Evolutionary conservation across 2,888 invertebrate genomes (phyloP).

Genomic region (Lumbricus terrestris): DNA sequence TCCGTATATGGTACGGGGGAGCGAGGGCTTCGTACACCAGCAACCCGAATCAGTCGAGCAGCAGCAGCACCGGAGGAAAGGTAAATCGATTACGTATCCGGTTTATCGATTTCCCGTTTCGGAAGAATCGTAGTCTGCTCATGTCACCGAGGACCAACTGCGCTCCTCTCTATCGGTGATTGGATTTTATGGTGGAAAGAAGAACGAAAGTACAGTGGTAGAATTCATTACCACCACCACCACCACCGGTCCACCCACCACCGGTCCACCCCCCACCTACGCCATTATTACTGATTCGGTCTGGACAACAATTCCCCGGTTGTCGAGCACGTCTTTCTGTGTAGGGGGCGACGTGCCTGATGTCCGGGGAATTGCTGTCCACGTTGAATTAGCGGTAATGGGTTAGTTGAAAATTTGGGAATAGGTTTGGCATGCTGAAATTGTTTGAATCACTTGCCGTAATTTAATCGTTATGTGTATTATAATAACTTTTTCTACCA

Average conservation of each 20-base stretch:
- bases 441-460: background rate
- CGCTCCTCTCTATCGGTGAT: background rate
- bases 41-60: constrained; percentile 46
- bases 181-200: background rate
- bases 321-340: too few relatives aligned
- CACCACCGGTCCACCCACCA: too few relatives aligned
- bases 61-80: constrained; percentile 48
- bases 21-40: constrained; percentile 45
- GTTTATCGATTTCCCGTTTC: background rate
- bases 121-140: background rate
- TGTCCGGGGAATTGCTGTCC: background rate
- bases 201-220: too few relatives aligned
- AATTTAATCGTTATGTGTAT: background rate
- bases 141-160: background rate
- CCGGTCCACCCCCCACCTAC: too few relatives aligned
- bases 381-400: background rate
- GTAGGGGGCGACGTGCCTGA: background rate
- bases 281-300: too few relatives aligned
- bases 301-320: too few relatives aligned
- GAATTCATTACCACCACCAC: too few relatives aligned
- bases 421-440: background rate
- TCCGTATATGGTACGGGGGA: constrained; percentile 51
- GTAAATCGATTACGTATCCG: background rate
- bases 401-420: background rate
- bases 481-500: too few relatives aligned